phyloP scores from a whole-genome alignment of 2,113 vertebrate genomes.

The Myocastor coypus region DNA sequence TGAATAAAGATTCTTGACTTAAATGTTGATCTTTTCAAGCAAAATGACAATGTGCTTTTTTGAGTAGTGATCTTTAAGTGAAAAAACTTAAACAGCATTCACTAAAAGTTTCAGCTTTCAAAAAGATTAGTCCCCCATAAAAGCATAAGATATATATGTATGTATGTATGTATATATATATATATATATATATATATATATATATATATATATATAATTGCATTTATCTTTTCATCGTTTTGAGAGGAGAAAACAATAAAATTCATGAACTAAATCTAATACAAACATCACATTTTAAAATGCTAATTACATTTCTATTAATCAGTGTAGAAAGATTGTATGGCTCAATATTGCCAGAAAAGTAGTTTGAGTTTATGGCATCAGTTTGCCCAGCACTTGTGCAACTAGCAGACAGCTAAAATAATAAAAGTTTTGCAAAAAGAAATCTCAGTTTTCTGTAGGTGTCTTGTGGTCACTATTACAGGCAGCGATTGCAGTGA shows the following conservation, averaged over 20 bases:
- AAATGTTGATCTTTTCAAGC: slow-evolving; percentile 72
- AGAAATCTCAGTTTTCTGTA: background rate
- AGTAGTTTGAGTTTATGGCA: background rate
- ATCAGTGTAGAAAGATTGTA: background rate
- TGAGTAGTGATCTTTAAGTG: slow-evolving; percentile 56
- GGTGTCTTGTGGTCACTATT: background rate
- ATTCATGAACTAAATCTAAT: background rate
- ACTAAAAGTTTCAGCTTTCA: slow-evolving; percentile 54
- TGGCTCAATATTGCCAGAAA: background rate
- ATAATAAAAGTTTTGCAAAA: background rate
- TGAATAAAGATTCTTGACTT: slow-evolving; percentile 45
- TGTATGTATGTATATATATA: background rate
- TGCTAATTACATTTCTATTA: background rate
- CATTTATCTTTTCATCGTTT: background rate
- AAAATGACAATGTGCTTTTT: slow-evolving; percentile 68
- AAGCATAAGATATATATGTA: too few relatives aligned
- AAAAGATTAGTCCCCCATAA: slow-evolving; percentile 1
- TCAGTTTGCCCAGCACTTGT: background rate
- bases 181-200: background rate
- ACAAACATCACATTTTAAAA: background rate
- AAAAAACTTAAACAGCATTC: slow-evolving; percentile 53
- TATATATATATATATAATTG: background rate
- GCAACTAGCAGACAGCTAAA: background rate
- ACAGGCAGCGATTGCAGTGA: background rate
- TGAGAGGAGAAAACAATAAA: background rate